A percentile compares a stretch with the other conserved stretches of the same genome.
phyloP scores from a whole-genome alignment of 2,888 invertebrate genomes.

The Hirtodrosophila trivittata region DNA sequence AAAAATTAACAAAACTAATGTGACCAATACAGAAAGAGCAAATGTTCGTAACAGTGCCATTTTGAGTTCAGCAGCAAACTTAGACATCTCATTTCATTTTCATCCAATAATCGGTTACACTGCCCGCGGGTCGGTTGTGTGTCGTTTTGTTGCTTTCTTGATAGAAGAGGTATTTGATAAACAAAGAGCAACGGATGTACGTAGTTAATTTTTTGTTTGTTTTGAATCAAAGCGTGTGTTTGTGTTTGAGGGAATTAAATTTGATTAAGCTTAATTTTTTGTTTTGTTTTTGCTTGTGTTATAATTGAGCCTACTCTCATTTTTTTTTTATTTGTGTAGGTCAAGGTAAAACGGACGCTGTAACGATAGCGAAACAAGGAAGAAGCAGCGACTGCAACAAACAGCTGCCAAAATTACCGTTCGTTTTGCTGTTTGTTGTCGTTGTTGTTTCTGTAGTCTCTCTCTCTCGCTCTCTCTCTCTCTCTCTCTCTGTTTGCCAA shows the following conservation, averaged over 20 bases:
- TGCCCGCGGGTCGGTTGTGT: slow-evolving; percentile 54
- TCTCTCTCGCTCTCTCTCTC: slow-evolving; percentile 5
- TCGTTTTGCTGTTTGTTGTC: slow-evolving; percentile 30
- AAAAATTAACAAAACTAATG: too few species aligned
- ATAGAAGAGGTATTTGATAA: slow-evolving; percentile 35
- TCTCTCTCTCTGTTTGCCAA: slow-evolving; percentile 2
- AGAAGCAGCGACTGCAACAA: slow-evolving; percentile 21
- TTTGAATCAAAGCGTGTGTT: slow-evolving; percentile 20
- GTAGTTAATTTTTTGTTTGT: slow-evolving; percentile 16
- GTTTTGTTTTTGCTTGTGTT: slow-evolving; percentile 13
- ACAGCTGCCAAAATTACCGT: slow-evolving; percentile 49
- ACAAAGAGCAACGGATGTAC: slow-evolving; percentile 39
- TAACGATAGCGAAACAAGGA: slow-evolving; percentile 9
- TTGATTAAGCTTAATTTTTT: slow-evolving; percentile 11
- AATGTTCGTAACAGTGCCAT: slow-evolving; percentile 16
- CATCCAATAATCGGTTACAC: slow-evolving; percentile 45
- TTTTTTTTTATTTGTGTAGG: slow-evolving; percentile 60
- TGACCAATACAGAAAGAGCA: too few species aligned
- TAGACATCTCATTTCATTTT: neutral
- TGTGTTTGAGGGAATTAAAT: slow-evolving; percentile 18
- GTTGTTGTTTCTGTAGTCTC: slow-evolving; percentile 10
- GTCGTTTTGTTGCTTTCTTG: slow-evolving; percentile 8
- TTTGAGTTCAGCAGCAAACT: slow-evolving; percentile 16
- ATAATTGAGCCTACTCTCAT: slow-evolving; percentile 8
- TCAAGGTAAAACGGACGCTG: slow-evolving; percentile 63